A percentile compares a stretch with the other conserved stretches of the same genome.
Conservation (phyloP, 2,113 vertebrate genomes). For the Bufo gargarizans region DNA sequence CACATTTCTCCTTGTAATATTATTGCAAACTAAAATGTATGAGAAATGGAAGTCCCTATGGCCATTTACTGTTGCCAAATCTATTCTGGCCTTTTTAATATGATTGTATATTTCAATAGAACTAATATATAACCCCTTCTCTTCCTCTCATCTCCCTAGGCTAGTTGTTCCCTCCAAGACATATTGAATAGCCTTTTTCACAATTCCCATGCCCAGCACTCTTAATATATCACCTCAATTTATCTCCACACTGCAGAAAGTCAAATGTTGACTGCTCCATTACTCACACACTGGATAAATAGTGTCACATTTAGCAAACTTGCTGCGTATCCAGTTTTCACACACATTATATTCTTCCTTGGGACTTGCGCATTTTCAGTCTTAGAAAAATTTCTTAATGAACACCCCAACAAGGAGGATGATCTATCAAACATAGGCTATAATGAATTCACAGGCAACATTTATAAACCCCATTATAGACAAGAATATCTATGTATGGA, state of each 20-base stretch:
- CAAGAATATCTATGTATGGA: neutral
- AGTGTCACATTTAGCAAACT: conserved; percentile 56
- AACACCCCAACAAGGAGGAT: conserved; percentile 20
- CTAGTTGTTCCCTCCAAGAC: conserved; percentile 18
- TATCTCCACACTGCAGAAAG: conserved; percentile 57
- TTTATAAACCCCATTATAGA: neutral
- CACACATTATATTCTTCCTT: conserved; percentile 43
- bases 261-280: conserved; percentile 57
- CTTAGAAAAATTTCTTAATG: conserved; percentile 26
- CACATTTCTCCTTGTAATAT: neutral
- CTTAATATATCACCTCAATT: conserved; percentile 57
- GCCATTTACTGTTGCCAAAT: neutral
- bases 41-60: neutral
- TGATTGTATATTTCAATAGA: conserved; percentile 10
- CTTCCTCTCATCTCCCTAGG: conserved; percentile 2
- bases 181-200: conserved; percentile 44
- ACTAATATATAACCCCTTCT: neutral
- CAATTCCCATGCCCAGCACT: conserved; percentile 39
- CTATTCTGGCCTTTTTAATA: neutral
- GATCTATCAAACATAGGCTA: conserved; percentile 13
- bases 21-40: neutral
- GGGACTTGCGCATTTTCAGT: conserved; percentile 22
- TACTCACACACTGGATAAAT: conserved; percentile 55
- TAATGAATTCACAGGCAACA: neutral
- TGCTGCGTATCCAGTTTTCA: conserved; percentile 53